These are phyloP conservation scores for Leptopilina syphax DNA, from an alignment of 2,888 invertebrate species.

Conservation along the genomic window DNA sequence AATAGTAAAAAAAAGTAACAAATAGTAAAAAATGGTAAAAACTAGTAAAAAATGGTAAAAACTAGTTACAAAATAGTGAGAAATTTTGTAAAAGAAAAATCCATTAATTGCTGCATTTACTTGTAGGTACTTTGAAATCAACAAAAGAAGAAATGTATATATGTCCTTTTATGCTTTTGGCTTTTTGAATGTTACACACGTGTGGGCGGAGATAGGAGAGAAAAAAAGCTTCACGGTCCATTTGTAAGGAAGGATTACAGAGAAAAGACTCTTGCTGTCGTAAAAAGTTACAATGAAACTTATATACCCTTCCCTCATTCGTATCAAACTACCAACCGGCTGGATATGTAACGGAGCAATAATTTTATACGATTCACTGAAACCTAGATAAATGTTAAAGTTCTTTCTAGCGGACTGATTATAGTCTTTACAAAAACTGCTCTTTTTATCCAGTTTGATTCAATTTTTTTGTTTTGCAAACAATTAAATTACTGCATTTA, in stretches of 20 bases:
- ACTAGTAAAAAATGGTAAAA: no score
- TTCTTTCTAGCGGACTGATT: constrained; percentile 26
- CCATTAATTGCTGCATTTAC: no score
- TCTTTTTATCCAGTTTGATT: constrained; percentile 30
- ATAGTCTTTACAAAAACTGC: constrained; percentile 19
- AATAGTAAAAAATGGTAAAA: no score
- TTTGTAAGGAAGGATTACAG: constrained; percentile 29
- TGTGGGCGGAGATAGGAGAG: background rate
- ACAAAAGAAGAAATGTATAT: background rate
- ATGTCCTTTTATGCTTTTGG: background rate
- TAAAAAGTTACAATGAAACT: constrained; percentile 36
- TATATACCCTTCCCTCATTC: constrained; percentile 40
- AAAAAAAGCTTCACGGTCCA: constrained; percentile 34
- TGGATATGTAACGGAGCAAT: constrained; percentile 26
- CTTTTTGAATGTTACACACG: constrained; percentile 1
- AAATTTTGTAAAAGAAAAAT: no score
- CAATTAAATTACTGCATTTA: background rate
- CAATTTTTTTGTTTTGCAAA: constrained; percentile 13
- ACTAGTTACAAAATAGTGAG: no score
- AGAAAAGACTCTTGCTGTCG: constrained; percentile 21
- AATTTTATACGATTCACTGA: constrained; percentile 30
- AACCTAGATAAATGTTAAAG: constrained; percentile 37
- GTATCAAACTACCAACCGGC: constrained; percentile 9
- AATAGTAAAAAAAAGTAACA: no score
- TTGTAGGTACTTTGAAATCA: no score